Evolutionary conservation across 2,888 invertebrate genomes (phyloP).

Genomic region (Orgyia antiqua): DNA sequence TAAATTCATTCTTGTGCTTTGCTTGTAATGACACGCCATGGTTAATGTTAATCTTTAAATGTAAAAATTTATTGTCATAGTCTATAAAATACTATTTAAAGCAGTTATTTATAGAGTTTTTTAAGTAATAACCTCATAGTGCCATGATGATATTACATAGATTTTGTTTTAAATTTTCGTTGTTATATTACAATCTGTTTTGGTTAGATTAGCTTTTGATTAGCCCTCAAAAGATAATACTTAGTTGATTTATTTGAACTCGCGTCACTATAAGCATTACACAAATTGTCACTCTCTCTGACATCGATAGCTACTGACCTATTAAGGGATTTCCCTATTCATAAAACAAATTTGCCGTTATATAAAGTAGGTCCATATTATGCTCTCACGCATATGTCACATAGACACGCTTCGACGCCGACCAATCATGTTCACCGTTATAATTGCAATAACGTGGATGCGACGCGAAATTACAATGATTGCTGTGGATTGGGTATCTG

Average conservation of each 20-base stretch:
- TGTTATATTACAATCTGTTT: too few relatives aligned
- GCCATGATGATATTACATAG: too few relatives aligned
- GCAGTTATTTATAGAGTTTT: too few relatives aligned
- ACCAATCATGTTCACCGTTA: conserved; percentile 36
- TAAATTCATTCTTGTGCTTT: too few relatives aligned
- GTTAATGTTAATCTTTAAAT: too few relatives aligned
- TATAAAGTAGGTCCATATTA: conserved; percentile 23
- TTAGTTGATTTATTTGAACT: too few relatives aligned
- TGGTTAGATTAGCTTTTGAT: too few relatives aligned
- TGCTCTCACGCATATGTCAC: conserved; percentile 43
- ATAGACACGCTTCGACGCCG: conserved; percentile 38
- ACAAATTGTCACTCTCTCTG: conserved; percentile 22
- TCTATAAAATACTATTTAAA: not conserved
- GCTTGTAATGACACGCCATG: too few relatives aligned
- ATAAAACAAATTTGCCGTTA: conserved; percentile 42
- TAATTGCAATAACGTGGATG: conserved; percentile 35
- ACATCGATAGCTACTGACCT: conserved; percentile 34
- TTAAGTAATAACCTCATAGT: too few relatives aligned
- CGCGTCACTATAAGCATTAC: conserved; percentile 6
- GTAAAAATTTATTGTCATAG: too few relatives aligned
- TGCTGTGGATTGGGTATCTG: conserved; percentile 15
- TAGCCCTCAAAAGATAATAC: too few relatives aligned
- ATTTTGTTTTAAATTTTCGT: too few relatives aligned
- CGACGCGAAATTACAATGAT: conserved; percentile 29
- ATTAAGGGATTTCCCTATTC: conserved; percentile 28